A percentile compares a stretch with the other conserved stretches of the same genome.
phyloP scores from a whole-genome alignment of 2,113 vertebrate genomes.

The Thermophis baileyi region DNA sequence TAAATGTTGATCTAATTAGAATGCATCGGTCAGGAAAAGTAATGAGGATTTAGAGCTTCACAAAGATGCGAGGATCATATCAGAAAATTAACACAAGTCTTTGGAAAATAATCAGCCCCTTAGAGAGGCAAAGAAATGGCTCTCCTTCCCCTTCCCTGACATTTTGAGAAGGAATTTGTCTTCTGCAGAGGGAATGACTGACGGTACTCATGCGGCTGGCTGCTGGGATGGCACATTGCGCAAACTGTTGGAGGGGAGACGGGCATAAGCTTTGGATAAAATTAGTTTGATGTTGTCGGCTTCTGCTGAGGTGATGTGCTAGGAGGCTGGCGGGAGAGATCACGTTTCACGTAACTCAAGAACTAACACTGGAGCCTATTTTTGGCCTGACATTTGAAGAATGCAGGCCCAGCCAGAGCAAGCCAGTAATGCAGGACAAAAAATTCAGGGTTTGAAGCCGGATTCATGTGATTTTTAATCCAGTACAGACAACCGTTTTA shows the following conservation, averaged over 20 bases:
- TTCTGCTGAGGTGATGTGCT: background rate
- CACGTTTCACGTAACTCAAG: background rate
- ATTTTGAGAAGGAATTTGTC: slow-evolving; percentile 43
- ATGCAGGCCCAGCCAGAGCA: background rate
- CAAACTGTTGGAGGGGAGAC: background rate
- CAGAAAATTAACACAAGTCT: slow-evolving; percentile 78
- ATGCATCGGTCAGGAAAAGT: slow-evolving; percentile 81
- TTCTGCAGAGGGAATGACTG: background rate
- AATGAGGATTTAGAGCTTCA: slow-evolving; percentile 79
- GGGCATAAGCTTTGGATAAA: slow-evolving; percentile 11
- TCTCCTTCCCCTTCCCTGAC: slow-evolving; percentile 41
- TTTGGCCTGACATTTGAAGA: background rate
- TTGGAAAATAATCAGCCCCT: slow-evolving; percentile 73
- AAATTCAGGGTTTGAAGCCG: background rate
- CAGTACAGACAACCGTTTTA: background rate
- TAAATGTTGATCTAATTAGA: slow-evolving; percentile 83
- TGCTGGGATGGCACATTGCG: background rate
- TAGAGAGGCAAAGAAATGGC: slow-evolving; percentile 49
- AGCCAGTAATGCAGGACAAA: background rate
- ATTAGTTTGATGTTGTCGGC: background rate
- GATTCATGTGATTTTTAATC: background rate
- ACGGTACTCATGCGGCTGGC: rapidly evolving
- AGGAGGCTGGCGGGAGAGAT: background rate
- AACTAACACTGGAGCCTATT: background rate
- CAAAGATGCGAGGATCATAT: slow-evolving; percentile 78